A percentile compares a stretch with the other conserved stretches of the same genome.
Conservation (phyloP, 2,797 vertebrate species). For the Gallinago solitaria region DNA sequence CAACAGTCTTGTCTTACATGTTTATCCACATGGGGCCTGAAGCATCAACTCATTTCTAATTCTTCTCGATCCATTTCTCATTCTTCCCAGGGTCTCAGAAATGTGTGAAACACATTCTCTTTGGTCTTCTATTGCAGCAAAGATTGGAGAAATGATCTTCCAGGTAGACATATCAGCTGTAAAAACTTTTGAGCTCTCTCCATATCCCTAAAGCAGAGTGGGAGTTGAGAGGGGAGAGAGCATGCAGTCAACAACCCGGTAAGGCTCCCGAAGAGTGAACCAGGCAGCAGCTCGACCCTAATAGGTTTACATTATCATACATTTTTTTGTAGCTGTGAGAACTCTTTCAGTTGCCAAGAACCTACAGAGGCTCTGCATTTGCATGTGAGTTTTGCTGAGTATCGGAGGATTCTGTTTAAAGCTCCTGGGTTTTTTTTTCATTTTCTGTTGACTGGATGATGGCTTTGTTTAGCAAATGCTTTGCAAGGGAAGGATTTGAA, state of each 20-base stretch:
- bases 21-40: neutral
- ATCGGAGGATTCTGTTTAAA: neutral
- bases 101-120: neutral
- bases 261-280: neutral
- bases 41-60: neutral
- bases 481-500: neutral
- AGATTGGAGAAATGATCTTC: neutral
- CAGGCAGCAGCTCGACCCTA: neutral
- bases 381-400: conserved; percentile 15
- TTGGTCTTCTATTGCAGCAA: neutral
- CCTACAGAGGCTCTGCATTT: conserved; percentile 30
- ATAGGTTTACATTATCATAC: conserved; percentile 46
- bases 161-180: neutral
- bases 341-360: conserved; percentile 5
- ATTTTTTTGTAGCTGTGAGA: conserved; percentile 52
- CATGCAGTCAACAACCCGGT: conserved; percentile 21
- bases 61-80: neutral
- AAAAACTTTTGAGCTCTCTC: neutral
- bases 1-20: neutral
- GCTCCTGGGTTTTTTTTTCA: neutral
- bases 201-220: neutral
- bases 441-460: neutral
- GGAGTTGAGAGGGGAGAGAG: neutral
- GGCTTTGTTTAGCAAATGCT: conserved; percentile 18
- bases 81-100: neutral